Base-by-base conservation (phyloP, 2,888 invertebrate genomes). In the Apotomis betuletana region DNA sequence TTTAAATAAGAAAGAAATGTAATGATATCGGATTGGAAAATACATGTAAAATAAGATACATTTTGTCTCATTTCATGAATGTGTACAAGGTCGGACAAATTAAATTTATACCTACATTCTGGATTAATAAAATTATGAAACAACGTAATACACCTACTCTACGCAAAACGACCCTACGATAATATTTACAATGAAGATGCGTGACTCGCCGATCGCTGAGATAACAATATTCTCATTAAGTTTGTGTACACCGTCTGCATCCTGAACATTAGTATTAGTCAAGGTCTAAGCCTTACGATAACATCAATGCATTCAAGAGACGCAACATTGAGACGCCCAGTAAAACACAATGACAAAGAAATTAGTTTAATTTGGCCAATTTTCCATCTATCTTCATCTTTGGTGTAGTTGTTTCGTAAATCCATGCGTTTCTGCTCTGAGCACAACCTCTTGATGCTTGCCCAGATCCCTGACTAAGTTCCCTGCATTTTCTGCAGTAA, bases 361-460 rank as follows among this genome's bases (percentile, higher is more conserved):
- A 86, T 91, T 88, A 92, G 84, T 91, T 90, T 88, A 93, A 90
- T 90, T 91, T 93, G 79, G 87, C 90, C 85, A 93, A 85, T 90
- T 93, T 93, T 12, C 93, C 93, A 67, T 93, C 92, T 72, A 93
- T 81, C 81, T 90, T 93, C 58, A 91, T 79, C 81, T 89, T 92
- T 5, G 86, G 83, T 55, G 92, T 92, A 9, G 92, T 90, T 13
- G 85, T 88, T 77, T 87, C 85, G 52, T 82, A 79, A 38, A 82
- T 60, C 87, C 87, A 86, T 41, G 84, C 75, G 75, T 81, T 83
- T 27, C 84, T 80, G 62, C 83, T 83, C 74, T 81, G 86, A 0
- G 75, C 75, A 74, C 89, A 89, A 3, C 83, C 84, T 74, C 73
- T 82, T 12, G 75, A 70, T 1, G 80, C 81, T 44, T 79, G 77